Percentiles rank a stretch among this genome's conserved stretches.
Evolutionary conservation across 2,888 invertebrate genomes (phyloP).

Genomic region (Drosophila cognata): DNA sequence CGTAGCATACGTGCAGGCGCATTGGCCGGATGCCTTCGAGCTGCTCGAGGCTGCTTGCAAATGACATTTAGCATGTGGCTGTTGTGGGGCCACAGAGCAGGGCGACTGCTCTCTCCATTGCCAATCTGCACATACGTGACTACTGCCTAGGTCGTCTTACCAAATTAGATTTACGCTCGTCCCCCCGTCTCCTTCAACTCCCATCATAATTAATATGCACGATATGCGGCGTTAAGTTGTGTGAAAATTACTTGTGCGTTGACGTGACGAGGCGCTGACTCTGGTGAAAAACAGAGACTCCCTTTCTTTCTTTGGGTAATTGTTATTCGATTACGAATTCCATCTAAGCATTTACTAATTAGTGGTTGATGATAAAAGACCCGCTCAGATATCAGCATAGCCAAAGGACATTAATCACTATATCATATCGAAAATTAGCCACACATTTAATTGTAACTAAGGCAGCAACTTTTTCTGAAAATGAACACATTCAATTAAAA

Average conservation of each 20-base stretch:
- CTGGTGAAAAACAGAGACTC: constrained; percentile 45
- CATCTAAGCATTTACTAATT: constrained; percentile 66
- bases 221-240: constrained; percentile 80
- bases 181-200: neutral
- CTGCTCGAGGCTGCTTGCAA: constrained; percentile 21
- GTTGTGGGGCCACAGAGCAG: constrained; percentile 11
- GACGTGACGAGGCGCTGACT: constrained; percentile 61
- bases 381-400: constrained; percentile 6
- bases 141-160: constrained; percentile 58
- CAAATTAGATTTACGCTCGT: constrained; percentile 70
- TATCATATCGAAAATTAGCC: constrained; percentile 13
- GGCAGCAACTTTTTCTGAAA: neutral
- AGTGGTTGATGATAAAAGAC: constrained; percentile 67
- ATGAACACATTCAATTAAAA: neutral
- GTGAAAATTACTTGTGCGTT: constrained; percentile 74
- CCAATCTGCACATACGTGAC: constrained; percentile 57
- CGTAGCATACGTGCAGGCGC: constrained; percentile 69
- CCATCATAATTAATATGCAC: constrained; percentile 78
- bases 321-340: constrained; percentile 61
- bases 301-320: constrained; percentile 35
- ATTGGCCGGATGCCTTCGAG: constrained; percentile 39
- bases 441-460: neutral
- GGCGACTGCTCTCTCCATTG: constrained; percentile 6
- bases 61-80: constrained; percentile 58
- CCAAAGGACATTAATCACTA: constrained; percentile 19